Evolutionary conservation across 2,113 vertebrate genomes (phyloP).

Genomic region (Prochilodus magdalenae): DNA sequence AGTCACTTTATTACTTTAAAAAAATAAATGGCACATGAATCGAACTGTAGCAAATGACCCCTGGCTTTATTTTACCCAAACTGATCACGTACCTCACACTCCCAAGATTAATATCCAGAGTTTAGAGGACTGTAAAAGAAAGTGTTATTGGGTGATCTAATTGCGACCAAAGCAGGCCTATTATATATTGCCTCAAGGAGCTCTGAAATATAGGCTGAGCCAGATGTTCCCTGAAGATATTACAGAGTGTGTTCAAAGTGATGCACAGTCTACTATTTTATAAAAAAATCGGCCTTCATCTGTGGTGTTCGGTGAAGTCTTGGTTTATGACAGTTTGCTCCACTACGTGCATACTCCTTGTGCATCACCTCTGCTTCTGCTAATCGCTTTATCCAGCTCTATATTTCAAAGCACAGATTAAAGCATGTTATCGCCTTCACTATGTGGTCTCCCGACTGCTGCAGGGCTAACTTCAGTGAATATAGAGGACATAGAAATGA

Average conservation of each 20-base stretch:
- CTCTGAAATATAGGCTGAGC: background rate
- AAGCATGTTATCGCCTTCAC: background rate
- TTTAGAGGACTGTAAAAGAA: background rate
- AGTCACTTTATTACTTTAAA: too few relatives aligned
- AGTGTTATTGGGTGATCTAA: background rate
- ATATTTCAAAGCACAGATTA: constrained; percentile 9
- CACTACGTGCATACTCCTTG: background rate
- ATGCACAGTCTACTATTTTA: background rate
- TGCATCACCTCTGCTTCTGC: background rate
- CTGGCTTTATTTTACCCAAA: too few relatives aligned
- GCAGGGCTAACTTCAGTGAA: background rate
- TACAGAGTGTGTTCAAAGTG: background rate
- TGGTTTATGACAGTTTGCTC: background rate
- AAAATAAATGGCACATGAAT: too few relatives aligned
- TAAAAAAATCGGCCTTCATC: background rate
- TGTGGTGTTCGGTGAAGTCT: background rate
- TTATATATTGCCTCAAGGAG: background rate
- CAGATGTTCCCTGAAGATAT: background rate
- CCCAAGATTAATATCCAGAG: background rate
- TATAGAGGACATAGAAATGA: background rate
- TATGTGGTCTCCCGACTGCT: background rate
- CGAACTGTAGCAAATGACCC: too few relatives aligned
- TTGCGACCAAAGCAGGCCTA: background rate
- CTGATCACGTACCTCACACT: too few relatives aligned
- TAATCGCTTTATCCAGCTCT: background rate